Percentiles rank a stretch among this genome's conserved stretches.
Evolutionary conservation across 2,797 vertebrate genomes (phyloP).

Genomic region (Scomberomorus guttatus): DNA sequence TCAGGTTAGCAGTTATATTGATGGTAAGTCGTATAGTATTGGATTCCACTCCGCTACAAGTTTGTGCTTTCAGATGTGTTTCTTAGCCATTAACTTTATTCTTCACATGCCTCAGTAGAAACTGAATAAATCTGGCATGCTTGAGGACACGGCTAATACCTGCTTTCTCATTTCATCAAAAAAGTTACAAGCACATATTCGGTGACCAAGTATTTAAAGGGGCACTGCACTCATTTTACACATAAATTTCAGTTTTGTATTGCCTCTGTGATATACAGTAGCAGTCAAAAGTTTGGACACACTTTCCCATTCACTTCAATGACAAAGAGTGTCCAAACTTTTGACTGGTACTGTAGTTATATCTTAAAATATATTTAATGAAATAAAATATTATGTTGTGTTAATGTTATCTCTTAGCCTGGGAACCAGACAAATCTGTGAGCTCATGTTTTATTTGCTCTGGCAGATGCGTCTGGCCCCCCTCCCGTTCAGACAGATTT

Average conservation of each 20-base stretch:
- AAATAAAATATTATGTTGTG: not conserved
- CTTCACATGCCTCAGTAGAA: not conserved
- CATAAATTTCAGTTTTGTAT: not conserved
- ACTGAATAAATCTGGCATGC: constrained; percentile 4
- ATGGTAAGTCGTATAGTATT: not conserved
- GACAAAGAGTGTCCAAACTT: no score
- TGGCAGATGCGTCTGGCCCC: no score
- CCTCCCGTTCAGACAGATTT: no score
- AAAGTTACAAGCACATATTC: not conserved
- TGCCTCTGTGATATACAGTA: not conserved
- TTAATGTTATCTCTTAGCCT: not conserved
- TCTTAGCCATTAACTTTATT: not conserved
- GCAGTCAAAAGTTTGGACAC: not conserved
- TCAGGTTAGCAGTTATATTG: not conserved
- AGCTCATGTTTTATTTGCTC: no score
- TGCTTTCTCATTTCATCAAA: not conserved
- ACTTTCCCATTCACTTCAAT: no score
- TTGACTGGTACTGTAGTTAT: no score
- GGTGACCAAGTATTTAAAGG: not conserved
- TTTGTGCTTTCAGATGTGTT: not conserved
- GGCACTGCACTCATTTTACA: not conserved
- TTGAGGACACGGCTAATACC: not conserved
- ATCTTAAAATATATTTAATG: not conserved
- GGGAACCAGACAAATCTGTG: no score
- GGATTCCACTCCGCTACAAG: not conserved